Percentiles rank a stretch among this genome's conserved stretches.
Evolutionary conservation across 37 sponge, comb jelly and placozoan species (phyloP).

Genomic region (Aphrocallistes beatrix): DNA sequence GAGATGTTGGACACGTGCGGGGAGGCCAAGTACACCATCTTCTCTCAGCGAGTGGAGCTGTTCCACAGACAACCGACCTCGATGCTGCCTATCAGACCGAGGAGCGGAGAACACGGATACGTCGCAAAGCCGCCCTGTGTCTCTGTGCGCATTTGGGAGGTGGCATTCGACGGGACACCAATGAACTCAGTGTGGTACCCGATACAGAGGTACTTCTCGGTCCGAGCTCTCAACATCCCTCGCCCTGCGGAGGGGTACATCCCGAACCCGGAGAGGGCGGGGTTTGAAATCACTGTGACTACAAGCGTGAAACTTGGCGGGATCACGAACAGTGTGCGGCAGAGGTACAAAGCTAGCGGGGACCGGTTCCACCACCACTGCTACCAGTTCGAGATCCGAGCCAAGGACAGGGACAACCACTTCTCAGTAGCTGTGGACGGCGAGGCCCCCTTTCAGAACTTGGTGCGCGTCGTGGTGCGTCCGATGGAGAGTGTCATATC

Average conservation of each 20-base stretch:
- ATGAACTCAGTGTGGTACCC: not conserved
- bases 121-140: slow-evolving; percentile 5
- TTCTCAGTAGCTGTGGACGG: not conserved
- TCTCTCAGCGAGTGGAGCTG: slow-evolving; percentile 1
- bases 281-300: not conserved
- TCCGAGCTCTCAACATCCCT: not conserved
- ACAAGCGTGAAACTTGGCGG: not conserved
- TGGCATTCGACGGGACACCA: not conserved
- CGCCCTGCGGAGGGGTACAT: not conserved
- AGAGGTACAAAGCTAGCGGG: not conserved
- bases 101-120: not conserved
- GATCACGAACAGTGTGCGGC: not conserved
- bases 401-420: slow-evolving; percentile 1
- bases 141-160: not conserved
- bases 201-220: not conserved
- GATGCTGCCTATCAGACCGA: not conserved
- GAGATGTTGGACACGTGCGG: slow-evolving; percentile 4
- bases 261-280: not conserved
- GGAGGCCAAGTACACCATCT: not conserved
- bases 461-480: not conserved
- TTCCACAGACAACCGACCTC: not conserved
- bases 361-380: not conserved
- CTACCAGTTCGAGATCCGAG: not conserved
- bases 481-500: slow-evolving; percentile 9
- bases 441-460: not conserved